Evolutionary conservation across 2,797 vertebrate genomes (phyloP).

Genomic region (Clarias platycephalus): DNA sequence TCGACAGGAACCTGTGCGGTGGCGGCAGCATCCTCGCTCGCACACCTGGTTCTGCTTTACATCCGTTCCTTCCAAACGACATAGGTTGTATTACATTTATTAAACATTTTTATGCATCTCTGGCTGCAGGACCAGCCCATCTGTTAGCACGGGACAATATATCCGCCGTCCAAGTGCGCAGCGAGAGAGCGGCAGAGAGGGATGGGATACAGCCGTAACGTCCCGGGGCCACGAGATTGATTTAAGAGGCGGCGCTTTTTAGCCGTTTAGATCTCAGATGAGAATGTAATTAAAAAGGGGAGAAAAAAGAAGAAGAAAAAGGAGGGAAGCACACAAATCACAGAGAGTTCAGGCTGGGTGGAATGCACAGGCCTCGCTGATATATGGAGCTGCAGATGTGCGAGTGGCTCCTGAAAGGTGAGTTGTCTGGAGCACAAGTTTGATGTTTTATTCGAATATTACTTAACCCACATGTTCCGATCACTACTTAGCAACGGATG

Average conservation of each 20-base stretch:
- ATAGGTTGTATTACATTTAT: slow-evolving; percentile 82
- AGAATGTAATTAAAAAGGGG: slow-evolving; percentile 76
- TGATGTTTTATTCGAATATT: slow-evolving; percentile 23
- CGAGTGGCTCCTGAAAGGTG: slow-evolving; percentile 67
- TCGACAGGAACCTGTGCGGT: slow-evolving; percentile 66
- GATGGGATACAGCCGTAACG: slow-evolving; percentile 24
- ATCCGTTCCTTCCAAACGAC: slow-evolving; percentile 71
- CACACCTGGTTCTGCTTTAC: slow-evolving; percentile 77
- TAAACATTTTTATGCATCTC: slow-evolving; percentile 77
- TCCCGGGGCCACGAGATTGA: slow-evolving; percentile 65
- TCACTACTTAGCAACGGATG: not conserved
- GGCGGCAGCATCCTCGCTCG: slow-evolving; percentile 47
- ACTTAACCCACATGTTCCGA: slow-evolving; percentile 22
- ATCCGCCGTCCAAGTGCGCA: slow-evolving; percentile 57
- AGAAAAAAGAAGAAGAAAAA: slow-evolving; percentile 36
- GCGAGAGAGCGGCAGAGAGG: slow-evolving; percentile 53
- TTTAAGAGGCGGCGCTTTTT: slow-evolving; percentile 76
- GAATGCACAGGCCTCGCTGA: slow-evolving; percentile 73
- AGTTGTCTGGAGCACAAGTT: slow-evolving; percentile 20
- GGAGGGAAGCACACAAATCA: slow-evolving; percentile 79
- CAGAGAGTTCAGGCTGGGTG: slow-evolving; percentile 67
- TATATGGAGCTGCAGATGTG: slow-evolving; percentile 79
- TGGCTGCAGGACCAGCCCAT: slow-evolving; percentile 71
- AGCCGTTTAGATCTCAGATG: slow-evolving; percentile 76
- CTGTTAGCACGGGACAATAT: slow-evolving; percentile 68